Percentiles rank a stretch among this genome's conserved stretches.
Evolutionary conservation across 2,888 invertebrate genomes (phyloP).

Genomic region (Sinopyrophorus schimmeli): DNA sequence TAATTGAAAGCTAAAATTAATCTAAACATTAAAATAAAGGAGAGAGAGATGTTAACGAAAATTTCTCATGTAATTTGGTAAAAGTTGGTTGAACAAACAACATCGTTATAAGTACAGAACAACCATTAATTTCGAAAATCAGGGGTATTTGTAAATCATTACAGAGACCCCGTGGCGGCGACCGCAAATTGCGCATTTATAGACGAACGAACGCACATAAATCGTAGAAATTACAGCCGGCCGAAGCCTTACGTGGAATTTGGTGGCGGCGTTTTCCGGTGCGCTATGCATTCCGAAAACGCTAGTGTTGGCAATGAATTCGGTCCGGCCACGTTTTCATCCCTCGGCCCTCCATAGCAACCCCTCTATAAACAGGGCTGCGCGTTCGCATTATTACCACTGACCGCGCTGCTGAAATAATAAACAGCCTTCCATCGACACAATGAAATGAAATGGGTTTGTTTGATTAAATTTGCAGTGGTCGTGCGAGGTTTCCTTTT

Average conservation of each 20-base stretch:
- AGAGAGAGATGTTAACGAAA: conserved; percentile 9
- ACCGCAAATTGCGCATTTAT: conserved; percentile 32
- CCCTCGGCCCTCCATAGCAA: conserved; percentile 23
- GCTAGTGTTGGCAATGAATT: conserved; percentile 10
- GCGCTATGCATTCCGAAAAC: conserved; percentile 27
- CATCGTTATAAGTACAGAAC: conserved; percentile 14
- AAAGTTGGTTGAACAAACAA: conserved; percentile 10
- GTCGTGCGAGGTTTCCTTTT: conserved; percentile 31
- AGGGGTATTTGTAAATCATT: conserved; percentile 39
- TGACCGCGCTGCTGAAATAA: conserved; percentile 40
- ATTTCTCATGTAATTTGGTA: conserved; percentile 4
- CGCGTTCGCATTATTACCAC: conserved; percentile 36
- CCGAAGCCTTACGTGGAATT: conserved; percentile 31
- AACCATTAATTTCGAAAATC: conserved; percentile 36
- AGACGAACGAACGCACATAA: conserved; percentile 32
- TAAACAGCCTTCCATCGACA: conserved; percentile 39
- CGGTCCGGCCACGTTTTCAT: conserved; percentile 18
- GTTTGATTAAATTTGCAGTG: conserved; percentile 39
- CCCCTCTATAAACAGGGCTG: conserved; percentile 32
- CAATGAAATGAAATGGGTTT: conserved; percentile 39
- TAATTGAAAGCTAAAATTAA: no score
- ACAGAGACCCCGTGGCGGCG: conserved; percentile 25
- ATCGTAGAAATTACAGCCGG: conserved; percentile 29
- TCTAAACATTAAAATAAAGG: no score
- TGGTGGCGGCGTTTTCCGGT: conserved; percentile 17